Evolutionary conservation across 2,888 invertebrate genomes (phyloP).

Genomic region (Onchidella celtica): DNA sequence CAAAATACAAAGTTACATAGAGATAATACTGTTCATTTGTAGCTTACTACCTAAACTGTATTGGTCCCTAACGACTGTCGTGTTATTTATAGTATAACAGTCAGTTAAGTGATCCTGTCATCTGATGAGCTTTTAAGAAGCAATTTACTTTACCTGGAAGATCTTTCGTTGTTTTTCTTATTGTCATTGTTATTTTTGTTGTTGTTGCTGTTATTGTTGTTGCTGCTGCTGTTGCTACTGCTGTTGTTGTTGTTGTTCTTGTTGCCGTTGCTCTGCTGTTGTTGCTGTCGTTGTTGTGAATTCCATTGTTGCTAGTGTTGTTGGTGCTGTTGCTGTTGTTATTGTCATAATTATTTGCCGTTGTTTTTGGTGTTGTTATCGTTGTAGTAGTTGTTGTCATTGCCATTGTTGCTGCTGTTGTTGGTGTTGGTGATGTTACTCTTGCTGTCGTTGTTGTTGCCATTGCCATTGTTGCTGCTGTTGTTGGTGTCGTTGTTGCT

Average conservation of each 20-base stretch:
- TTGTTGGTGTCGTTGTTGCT: too few species aligned
- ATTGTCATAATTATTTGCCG: too few species aligned
- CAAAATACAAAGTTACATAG: too few species aligned
- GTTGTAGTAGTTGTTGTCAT: neutral
- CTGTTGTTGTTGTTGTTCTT: neutral
- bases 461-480: neutral
- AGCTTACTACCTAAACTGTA: too few species aligned
- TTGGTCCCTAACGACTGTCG: too few species aligned
- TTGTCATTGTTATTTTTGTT: neutral
- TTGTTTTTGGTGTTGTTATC: neutral
- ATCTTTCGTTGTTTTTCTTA: neutral
- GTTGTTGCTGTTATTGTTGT: neutral
- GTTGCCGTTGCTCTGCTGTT: neutral
- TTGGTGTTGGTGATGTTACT: neutral
- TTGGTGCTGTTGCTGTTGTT: neutral
- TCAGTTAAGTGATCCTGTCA: too few species aligned
- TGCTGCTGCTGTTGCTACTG: neutral
- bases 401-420: neutral
- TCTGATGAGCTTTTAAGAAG: too few species aligned
- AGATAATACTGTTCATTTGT: too few species aligned
- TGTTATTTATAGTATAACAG: too few species aligned
- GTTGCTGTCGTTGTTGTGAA: neutral
- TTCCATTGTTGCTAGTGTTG: neutral
- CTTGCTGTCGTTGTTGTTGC: neutral
- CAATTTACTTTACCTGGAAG: neutral